Evolutionary conservation across 2,888 invertebrate genomes (phyloP), one percentile per base, ranked within the genome.

Genomic region (Sycophila texana): DNA sequence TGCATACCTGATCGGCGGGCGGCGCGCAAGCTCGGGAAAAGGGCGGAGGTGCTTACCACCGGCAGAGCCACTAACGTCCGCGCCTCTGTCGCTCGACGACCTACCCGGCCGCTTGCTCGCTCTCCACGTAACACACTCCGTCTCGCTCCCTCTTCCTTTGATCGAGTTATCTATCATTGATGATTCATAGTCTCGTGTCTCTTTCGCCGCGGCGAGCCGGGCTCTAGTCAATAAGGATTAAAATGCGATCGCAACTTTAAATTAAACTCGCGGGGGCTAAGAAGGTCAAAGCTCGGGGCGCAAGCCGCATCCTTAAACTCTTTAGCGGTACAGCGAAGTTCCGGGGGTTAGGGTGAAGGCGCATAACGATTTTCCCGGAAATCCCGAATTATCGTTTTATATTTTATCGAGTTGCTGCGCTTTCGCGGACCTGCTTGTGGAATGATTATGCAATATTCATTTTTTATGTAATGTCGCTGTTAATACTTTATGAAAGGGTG

Each of bases 1-100:
- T 87, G 89, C 88, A 88, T 89, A 89, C 86, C 84, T 85, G 86
- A 89, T 88, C 88, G 85, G 74, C 66, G 65, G 7, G 2, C 18
- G 70, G 72, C 70, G 75, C 82, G 73, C 10, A 47, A 26, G 58
- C 22, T 16, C n/a, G 61, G 60, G 26, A 51, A 26, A 58, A 51
- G 73, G 39, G 39, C 30, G 51, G 12, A 53, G 51, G 51, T 16
- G 60, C 14, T 53, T 2, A 63, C 13, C 26, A 26, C 61, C 5
- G 39, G n/a, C 5, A 30, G 63, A 18, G 47, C n/a, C n/a, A 39
- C 16, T 3, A n/a, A 12, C 53, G 53, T 53, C n/a, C n/a, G 53
- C 53, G 53, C 16, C 14, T 1, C 53, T 53, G n/a, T 16, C 61
- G 61, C 61, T 22, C 5, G 30, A 0, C 30, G 30, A 7, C 16